Evolutionary conservation across 2,888 invertebrate species (phyloP).

Genomic region (Thelaira solivaga): DNA sequence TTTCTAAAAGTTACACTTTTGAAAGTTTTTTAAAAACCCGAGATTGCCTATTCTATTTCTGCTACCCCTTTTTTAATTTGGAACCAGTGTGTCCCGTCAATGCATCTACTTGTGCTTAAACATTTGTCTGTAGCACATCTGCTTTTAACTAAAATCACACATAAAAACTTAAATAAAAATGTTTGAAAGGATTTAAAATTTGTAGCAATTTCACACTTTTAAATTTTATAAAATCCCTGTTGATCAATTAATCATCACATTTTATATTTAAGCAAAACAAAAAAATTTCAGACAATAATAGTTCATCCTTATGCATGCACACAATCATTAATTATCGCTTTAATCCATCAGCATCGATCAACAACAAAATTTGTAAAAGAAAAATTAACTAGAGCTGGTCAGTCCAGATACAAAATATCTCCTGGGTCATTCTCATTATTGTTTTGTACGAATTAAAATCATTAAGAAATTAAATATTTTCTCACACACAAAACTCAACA

Average conservation of each 20-base stretch:
- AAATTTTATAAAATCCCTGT: conserved; percentile 18
- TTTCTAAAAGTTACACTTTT: too few relatives aligned
- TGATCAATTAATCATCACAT: conserved; percentile 57
- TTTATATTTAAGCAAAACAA: neutral
- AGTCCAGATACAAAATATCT: too few relatives aligned
- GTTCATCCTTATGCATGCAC: conserved; percentile 42
- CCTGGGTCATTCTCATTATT: conserved; percentile 25
- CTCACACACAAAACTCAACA: conserved; percentile 68
- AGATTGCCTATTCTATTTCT: too few relatives aligned
- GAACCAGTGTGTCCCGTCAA: too few relatives aligned
- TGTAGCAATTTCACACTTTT: conserved; percentile 57
- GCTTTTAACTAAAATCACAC: neutral
- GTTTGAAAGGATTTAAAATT: conserved; percentile 54
- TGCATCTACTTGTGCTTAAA: too few relatives aligned
- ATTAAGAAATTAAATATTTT: conserved; percentile 67
- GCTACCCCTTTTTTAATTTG: too few relatives aligned
- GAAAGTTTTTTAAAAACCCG: too few relatives aligned
- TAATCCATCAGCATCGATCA: conserved; percentile 70
- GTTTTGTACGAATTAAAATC: conserved; percentile 50
- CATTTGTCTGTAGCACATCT: too few relatives aligned
- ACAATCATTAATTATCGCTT: conserved; percentile 72
- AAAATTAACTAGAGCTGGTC: conserved; percentile 64
- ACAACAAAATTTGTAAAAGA: conserved; percentile 56
- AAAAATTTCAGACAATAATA: conserved; percentile 4
- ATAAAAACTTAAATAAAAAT: too few relatives aligned